Evolutionary conservation across 2,113 vertebrate species (phyloP).

Genomic region (Zosterops hypoxanthus): DNA sequence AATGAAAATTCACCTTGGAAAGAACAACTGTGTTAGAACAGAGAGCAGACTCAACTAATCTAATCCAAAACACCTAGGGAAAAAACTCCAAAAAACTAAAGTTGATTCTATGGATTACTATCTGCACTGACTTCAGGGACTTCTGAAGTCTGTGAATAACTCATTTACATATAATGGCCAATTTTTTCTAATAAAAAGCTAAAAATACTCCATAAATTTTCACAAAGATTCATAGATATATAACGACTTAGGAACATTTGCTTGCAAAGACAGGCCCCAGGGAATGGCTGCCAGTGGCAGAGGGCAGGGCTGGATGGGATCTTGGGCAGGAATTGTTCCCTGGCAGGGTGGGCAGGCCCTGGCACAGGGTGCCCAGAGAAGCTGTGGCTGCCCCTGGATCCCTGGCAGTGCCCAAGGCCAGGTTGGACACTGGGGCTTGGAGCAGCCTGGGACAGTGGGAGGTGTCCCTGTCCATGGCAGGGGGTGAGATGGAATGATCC

Average conservation of each 20-base stretch:
- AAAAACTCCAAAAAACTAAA: fast-evolving
- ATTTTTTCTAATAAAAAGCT: background rate
- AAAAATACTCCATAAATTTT: background rate
- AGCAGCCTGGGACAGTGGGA: no score
- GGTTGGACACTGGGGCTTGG: no score
- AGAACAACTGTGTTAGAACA: background rate
- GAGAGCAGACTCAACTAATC: background rate
- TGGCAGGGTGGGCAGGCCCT: no score
- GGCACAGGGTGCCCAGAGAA: no score
- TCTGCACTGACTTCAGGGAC: background rate
- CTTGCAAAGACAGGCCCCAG: fast-evolving
- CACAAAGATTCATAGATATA: background rate
- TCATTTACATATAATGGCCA: background rate
- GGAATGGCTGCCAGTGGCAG: background rate
- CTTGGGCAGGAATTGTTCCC: no score
- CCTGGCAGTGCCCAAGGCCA: no score
- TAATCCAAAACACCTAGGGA: background rate
- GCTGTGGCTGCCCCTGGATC: no score
- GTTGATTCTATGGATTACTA: no score
- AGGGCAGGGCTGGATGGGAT: no score
- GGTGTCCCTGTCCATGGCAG: no score
- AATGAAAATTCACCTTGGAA: background rate
- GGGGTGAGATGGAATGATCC: no score
- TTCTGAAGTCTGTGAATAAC: background rate
- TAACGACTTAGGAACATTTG: background rate